Base-by-base conservation (phyloP, 2,113 vertebrate genomes). In the Lepisosteus oculatus region DNA sequence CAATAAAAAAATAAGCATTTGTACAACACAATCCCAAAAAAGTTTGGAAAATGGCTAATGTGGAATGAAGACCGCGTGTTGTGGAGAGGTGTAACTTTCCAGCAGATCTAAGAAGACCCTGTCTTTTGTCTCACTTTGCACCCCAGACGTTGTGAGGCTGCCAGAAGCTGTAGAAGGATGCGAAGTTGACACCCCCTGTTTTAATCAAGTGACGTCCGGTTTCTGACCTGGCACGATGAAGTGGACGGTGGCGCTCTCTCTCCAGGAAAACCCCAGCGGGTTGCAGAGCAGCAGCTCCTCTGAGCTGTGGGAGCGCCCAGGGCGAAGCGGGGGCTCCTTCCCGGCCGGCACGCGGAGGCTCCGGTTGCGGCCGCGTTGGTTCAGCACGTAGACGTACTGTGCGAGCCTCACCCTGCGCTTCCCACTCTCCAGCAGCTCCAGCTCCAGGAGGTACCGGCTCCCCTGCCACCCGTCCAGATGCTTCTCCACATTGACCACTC, bases 381-480 rank as follows among this genome's bases (percentile, higher is more conserved):
- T 84, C 14, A 75, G 86, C 0, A 85, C 78, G 4, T 93, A 97
- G 83, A 99, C 29, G 0, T 93, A 97, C 56, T 94, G 92, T 0
- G 95, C 95, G 75, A 99, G 79, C 17, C 95, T 93, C 45, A 94
- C 72, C 3, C 81, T 77, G 1, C 71, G 85, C 55, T 70, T 81
- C 0, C 80, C 80, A 6, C 8, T 76, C 13, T 96, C 92, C 69
- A 88, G 85, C 61, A 99, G 76, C 79, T 95, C 93, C 63, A 99
- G 88, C 78, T 98, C 97, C 83, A 98, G 82, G 8, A 98, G 91
- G 79, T 97, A 97, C 29, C 96, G 93, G 63, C 87, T 94, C 14
- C 96, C 97, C 0, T 82, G 84, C 0, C 86, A 3, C 3, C 76
- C 81, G 73, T 98, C 96, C 68, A 90, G 81, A 0, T 90, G 94